Percentiles rank a stretch among this genome's conserved stretches.
phyloP scores from a whole-genome alignment of 1,140 invertebrate species.

The Colletes latitarsis region DNA sequence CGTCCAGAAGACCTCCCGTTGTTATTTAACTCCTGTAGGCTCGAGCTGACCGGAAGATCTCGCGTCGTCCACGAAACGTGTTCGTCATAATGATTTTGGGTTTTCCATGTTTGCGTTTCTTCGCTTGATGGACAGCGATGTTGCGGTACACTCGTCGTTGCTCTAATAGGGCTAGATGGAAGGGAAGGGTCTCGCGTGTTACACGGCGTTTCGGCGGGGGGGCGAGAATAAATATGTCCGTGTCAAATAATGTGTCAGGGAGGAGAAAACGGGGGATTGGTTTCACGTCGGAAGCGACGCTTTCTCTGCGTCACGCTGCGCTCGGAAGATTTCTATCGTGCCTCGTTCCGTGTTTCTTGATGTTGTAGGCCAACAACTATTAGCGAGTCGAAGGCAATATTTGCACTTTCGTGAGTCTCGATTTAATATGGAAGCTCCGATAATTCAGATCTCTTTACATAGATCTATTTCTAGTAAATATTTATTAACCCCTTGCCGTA shows the following conservation, averaged over 20 bases:
- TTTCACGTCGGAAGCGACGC: conserved; percentile 67
- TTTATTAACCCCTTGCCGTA: no score
- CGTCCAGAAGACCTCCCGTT: conserved; percentile 1
- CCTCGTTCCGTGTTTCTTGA: neutral
- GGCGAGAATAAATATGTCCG: conserved; percentile 66
- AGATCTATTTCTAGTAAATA: no score
- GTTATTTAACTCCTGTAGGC: conserved; percentile 44
- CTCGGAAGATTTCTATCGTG: conserved; percentile 53
- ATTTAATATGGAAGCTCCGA: no score
- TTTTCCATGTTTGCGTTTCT: conserved; percentile 2
- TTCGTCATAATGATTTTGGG: conserved; percentile 8
- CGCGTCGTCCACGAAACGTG: conserved; percentile 37
- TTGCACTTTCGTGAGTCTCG: no score
- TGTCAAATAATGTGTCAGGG: conserved; percentile 51
- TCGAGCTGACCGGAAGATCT: conserved; percentile 58
- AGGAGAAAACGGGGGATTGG: conserved; percentile 32
- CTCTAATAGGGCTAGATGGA: conserved; percentile 44
- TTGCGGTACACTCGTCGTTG: conserved; percentile 59
- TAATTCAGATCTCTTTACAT: no score
- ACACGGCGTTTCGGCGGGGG: conserved; percentile 55
- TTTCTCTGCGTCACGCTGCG: conserved; percentile 55
- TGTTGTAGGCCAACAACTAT: no score
- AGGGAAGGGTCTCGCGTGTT: conserved; percentile 42
- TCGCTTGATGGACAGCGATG: conserved; percentile 31
- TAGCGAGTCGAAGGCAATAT: no score